Percentiles rank a stretch among this genome's conserved stretches.
Conservation (phyloP, 2,797 vertebrate species). For the Babyrousa celebensis region DNA sequence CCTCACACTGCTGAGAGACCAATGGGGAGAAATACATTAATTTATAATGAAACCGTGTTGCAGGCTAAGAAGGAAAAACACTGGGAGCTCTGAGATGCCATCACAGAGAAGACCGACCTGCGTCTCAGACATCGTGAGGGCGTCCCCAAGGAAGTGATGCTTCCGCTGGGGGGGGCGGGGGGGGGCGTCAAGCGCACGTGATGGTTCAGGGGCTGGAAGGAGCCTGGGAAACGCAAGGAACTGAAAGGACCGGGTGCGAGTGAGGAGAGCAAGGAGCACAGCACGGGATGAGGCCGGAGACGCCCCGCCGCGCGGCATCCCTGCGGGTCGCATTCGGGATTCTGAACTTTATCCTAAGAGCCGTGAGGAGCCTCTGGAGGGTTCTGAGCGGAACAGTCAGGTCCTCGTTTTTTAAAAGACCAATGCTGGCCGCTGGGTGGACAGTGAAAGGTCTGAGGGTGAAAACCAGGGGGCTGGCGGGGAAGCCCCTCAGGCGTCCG, state of each 20-base stretch:
- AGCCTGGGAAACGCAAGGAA: not conserved
- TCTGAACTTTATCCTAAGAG: slow-evolving; percentile 47
- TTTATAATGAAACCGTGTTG: slow-evolving; percentile 61
- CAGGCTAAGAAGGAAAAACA: slow-evolving; percentile 61
- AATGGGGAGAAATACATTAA: slow-evolving; percentile 6
- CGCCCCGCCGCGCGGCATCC: not conserved
- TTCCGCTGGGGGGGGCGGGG: slow-evolving; percentile 7
- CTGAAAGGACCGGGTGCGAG: not conserved
- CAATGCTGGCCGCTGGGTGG: not conserved
- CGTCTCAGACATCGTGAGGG: slow-evolving; percentile 54
- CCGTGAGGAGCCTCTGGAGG: not conserved
- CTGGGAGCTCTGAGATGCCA: slow-evolving; percentile 34
- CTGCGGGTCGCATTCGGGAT: not conserved
- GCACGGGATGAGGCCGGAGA: not conserved
- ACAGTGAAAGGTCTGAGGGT: not conserved
- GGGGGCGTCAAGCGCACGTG: not conserved
- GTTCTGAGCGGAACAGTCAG: slow-evolving; percentile 29
- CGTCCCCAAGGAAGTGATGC: slow-evolving; percentile 13
- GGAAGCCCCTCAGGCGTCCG: slow-evolving; percentile 38
- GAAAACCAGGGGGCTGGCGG: slow-evolving; percentile 29
- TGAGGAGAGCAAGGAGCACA: not conserved
- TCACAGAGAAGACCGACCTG: slow-evolving; percentile 23
- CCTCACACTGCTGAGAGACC: slow-evolving; percentile 46
- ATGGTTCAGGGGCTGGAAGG: not conserved
- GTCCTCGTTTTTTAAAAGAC: slow-evolving; percentile 62